Base-by-base conservation (phyloP, 2,113 vertebrate genomes). In the Pipra filicauda region DNA sequence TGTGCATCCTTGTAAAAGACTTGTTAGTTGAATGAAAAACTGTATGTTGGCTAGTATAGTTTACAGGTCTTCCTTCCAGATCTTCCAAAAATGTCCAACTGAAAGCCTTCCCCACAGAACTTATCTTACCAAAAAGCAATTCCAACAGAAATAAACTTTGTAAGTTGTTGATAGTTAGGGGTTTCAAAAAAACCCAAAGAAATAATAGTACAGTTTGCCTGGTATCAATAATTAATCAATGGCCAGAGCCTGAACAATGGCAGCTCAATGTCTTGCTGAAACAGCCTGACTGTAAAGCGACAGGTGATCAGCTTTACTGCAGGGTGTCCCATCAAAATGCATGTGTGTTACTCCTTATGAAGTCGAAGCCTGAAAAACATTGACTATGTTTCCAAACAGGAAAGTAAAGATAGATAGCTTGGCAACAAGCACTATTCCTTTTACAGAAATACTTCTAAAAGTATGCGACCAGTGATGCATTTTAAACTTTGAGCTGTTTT, bases 31-130 rank as follows among this genome's bases (percentile, higher is more conserved):
- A 11, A 8, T 24, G 79, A 22, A 66, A 52, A 58, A 6, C 17
- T 37, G 6, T 31, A 0, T 21, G 1, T 30, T 66, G 69, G 6
- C 57, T 24, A 3, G 14, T 37, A 16, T 22, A 2, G 0, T 59
- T 71, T 13, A 15, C 30, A 15, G 16, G 30, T 58, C n/a, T 48
- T 21, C 11, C 26, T 35, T 62, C 15, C 31, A 28, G 37, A 5
- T 35, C n/a, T 76, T 49, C 24, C 23, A 12, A 21, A 76, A 39
- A 5, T 4, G 10, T 8, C 5, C 46, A 6, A 11, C 13, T 76
- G 35, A 46, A 86, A 77, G 65, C 10, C 23, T 86, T 67, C 13
- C n/a, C 10, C 8, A 3, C 27, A 24, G 14, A 73, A 66, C 22
- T n/a, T 43, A 4, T 58, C 48, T 21, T 93, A 6, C 18, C 43